Base-by-base conservation (phyloP, 2,797 vertebrate species). In the Anguilla obscura region DNA sequence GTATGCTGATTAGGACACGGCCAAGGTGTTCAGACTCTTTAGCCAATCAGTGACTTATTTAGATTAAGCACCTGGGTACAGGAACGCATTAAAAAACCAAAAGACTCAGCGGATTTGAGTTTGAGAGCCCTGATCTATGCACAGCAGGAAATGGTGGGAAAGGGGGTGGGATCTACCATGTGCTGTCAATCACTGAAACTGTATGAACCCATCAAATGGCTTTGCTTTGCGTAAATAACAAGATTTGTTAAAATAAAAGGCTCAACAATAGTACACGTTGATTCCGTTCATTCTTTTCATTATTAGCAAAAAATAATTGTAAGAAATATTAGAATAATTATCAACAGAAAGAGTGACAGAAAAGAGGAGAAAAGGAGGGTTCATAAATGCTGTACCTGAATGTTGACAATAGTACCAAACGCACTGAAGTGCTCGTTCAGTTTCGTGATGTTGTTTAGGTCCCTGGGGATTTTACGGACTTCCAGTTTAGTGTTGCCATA, bases 351-450 rank as follows among this genome's bases (percentile, higher is more conserved):
- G 14, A 63, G 6, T 24, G 1, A 84, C 56, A 45, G 40, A 45
- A 66, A 40, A 40, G 40, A 56, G n/a, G 7, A 27, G 0, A 36
- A 0, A 8, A 21, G 33, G 36, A n/a, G 33, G 36, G 33, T 79
- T 8, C 60, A 88, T 36, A 66, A 45, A 50, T 82, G 45, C 60
- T 88, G 93, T 95, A 99, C 98, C 98, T 99, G 98, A 90, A 99
- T 99, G 89, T 99, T 99, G 86, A 99, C 98, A 86, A 99, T 99
- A 83, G 97, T 99, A 92, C 98, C 99, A 94, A 99, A 99, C 94
- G 98, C 99, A 96, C 98, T 98, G 96, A 99, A 99, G 91, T 99
- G 98, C 90, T 98, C 98, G 0, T 99, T 99, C 91, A 99, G 97
- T 92, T 98, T 98, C 66, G 98, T 97, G 92, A 99, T 99, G 91